Evolutionary conservation across 2,797 vertebrate genomes (phyloP).

Genomic region (Pangasius sanitwongsei): DNA sequence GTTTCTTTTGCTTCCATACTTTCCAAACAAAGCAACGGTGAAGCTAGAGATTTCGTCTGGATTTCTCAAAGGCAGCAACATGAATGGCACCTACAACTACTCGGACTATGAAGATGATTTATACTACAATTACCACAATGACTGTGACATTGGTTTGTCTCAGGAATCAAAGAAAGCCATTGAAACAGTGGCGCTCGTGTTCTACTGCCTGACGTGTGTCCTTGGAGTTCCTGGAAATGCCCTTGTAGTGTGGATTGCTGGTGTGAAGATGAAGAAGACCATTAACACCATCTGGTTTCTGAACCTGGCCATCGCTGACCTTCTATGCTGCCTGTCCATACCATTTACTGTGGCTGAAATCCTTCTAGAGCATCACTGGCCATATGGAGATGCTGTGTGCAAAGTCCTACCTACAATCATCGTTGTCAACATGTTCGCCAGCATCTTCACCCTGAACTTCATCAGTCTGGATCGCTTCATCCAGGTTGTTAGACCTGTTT

Average conservation of each 20-base stretch:
- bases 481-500: slow-evolving; percentile 77
- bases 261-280: slow-evolving; percentile 77
- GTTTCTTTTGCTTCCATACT: background rate
- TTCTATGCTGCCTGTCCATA: slow-evolving; percentile 78
- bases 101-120: fast-evolving
- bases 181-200: slow-evolving; percentile 58
- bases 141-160: background rate
- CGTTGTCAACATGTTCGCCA: slow-evolving; percentile 83
- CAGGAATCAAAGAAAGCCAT: background rate
- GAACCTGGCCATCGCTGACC: slow-evolving; percentile 79
- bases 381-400: slow-evolving; percentile 74
- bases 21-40: background rate
- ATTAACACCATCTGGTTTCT: slow-evolving; percentile 80
- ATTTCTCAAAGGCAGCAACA: background rate
- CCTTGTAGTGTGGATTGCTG: slow-evolving; percentile 80
- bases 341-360: slow-evolving; percentile 74
- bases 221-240: slow-evolving; percentile 78
- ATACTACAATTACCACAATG: fast-evolving
- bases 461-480: slow-evolving; percentile 80
- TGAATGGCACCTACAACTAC: background rate
- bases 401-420: slow-evolving; percentile 76
- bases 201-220: slow-evolving; percentile 71
- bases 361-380: slow-evolving; percentile 71
- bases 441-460: slow-evolving; percentile 73
- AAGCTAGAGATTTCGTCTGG: background rate